These are phyloP conservation scores for Rhinopomastus cyanomelas DNA, from an alignment of 2,113 vertebrate genomes.

Conservation along the genomic window DNA sequence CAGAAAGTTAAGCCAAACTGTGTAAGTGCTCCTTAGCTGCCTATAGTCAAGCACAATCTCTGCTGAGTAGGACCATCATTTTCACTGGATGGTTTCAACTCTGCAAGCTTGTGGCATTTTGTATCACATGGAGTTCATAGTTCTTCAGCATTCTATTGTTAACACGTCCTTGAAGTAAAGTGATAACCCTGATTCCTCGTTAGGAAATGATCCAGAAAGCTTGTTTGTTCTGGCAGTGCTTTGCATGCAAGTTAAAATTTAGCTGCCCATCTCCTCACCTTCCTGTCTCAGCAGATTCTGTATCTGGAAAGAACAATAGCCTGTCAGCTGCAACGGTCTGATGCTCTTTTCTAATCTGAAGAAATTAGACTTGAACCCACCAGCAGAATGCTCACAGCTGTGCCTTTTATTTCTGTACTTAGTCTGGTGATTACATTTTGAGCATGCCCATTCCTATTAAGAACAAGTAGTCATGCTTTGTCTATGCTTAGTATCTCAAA, in stretches of 20 bases:
- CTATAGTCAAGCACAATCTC: neutral
- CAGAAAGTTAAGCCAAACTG: neutral
- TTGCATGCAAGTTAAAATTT: conserved; percentile 36
- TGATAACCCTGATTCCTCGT: neutral
- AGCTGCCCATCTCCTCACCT: conserved; percentile 20
- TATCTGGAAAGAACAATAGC: conserved; percentile 27
- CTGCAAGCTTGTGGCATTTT: neutral
- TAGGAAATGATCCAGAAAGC: conserved; percentile 10
- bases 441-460: neutral
- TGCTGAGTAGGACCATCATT: neutral
- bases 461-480: conserved; percentile 2
- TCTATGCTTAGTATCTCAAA: neutral
- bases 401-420: neutral
- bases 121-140: neutral
- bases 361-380: neutral
- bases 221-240: conserved; percentile 26
- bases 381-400: neutral
- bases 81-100: neutral
- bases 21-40: neutral
- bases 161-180: neutral
- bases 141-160: neutral
- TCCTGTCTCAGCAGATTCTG: conserved; percentile 60
- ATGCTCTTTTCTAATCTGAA: conserved; percentile 15
- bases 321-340: conserved; percentile 1
- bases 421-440: conserved; percentile 7